Conservation (phyloP, 2,888 invertebrate genomes). For the Rhynchonema sp. region DNA sequence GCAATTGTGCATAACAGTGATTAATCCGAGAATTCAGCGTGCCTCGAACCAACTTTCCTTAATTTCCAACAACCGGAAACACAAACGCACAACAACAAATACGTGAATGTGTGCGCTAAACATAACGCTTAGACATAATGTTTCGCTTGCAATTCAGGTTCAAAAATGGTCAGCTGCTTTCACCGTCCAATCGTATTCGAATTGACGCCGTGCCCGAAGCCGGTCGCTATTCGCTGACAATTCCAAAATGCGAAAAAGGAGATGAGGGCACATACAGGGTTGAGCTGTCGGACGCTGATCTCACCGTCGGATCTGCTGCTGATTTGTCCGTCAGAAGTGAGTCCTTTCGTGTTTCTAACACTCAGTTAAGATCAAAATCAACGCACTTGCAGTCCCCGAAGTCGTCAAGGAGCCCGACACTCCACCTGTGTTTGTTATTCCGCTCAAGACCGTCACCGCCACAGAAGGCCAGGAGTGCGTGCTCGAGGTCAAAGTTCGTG, state of each 20-base stretch:
- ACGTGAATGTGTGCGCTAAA: too few species aligned
- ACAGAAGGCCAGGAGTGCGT: slow-evolving; percentile 52
- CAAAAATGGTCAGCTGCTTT: slow-evolving; percentile 23
- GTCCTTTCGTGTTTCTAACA: too few species aligned
- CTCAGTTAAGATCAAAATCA: slow-evolving; percentile 7
- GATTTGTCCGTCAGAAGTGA: neutral
- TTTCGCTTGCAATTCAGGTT: slow-evolving; percentile 12
- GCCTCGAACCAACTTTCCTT: too few species aligned
- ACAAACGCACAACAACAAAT: too few species aligned
- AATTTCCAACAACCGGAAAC: too few species aligned
- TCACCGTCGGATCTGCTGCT: neutral
- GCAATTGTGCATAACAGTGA: too few species aligned
- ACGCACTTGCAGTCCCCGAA: neutral
- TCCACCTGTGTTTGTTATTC: slow-evolving; percentile 29
- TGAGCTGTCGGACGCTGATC: neutral
- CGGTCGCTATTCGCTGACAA: neutral
- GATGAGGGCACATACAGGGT: slow-evolving; percentile 70
- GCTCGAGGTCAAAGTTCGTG: slow-evolving; percentile 29
- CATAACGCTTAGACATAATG: too few species aligned
- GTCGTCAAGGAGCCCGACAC: slow-evolving; percentile 12
- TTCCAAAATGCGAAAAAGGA: slow-evolving; percentile 23
- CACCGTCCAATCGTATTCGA: slow-evolving; percentile 8
- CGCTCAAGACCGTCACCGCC: slow-evolving; percentile 20
- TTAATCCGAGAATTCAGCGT: too few species aligned
- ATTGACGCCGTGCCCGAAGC: neutral